phyloP scores from a whole-genome alignment of 2,797 vertebrate genomes.

The Mus caroli region DNA sequence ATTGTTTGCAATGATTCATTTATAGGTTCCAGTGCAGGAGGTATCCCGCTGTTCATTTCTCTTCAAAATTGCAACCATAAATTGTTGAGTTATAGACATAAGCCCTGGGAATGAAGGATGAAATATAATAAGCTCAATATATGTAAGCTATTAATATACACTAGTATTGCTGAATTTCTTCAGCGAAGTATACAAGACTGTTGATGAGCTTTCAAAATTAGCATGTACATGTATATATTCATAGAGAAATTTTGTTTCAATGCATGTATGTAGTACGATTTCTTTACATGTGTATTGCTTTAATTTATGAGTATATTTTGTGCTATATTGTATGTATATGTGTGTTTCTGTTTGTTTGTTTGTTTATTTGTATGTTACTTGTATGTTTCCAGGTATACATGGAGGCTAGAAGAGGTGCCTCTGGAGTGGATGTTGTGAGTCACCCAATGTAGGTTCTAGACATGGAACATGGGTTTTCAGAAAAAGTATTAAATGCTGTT shows the following conservation, averaged over 20 bases:
- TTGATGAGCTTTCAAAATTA: neutral
- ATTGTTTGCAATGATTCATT: conserved; percentile 26
- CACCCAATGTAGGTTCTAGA: neutral
- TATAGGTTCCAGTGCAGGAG: neutral
- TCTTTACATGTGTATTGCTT: neutral
- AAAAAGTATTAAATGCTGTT: neutral
- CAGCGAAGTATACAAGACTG: neutral
- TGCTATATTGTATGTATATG: too few species aligned
- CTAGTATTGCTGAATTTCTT: neutral
- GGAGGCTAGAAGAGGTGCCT: neutral
- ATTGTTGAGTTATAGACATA: conserved; percentile 21
- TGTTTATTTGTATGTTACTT: neutral
- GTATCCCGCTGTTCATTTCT: conserved; percentile 25
- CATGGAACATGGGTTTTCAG: neutral
- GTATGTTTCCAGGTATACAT: neutral
- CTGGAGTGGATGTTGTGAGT: neutral
- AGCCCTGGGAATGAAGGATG: neutral
- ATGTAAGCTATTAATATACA: neutral
- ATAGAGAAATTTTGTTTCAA: neutral
- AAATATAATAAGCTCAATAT: conserved; percentile 38
- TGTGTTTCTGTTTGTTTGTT: neutral
- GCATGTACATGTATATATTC: neutral
- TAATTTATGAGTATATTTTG: neutral
- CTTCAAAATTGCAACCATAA: conserved; percentile 1
- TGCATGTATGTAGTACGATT: neutral